Evolutionary conservation across 2,113 vertebrate species (phyloP), one percentile per base, ranked within the genome.

Genomic region (Lonchura striata): DNA sequence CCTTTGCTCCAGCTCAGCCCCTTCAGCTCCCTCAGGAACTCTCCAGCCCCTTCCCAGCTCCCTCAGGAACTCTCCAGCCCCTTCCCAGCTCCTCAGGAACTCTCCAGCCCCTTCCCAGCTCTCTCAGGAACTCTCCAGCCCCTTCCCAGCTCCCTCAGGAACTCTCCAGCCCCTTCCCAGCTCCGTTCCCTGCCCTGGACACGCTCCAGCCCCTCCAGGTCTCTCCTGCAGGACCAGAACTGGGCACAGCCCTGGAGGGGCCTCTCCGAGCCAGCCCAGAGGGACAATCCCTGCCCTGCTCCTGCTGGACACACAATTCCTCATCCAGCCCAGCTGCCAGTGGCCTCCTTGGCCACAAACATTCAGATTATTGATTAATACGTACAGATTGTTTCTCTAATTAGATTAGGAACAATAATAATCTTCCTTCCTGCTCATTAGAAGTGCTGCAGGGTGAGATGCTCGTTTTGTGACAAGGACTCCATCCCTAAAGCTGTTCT

Each of bases 301-400:
- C 60, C 77, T 81, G 68, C 77, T 88, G 86, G 5, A 44, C 52
- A 74, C 33, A 52, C 44, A 23, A 57, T 44, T 72, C 69, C 60
- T 44, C 3, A 37, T 0, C 53, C 68, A 88, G 61, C 1, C 28
- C 53, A 68, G 53, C 7, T 0, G 28, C 61, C 53, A 68, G 0
- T 0, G 0, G 16, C 28, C 19, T 52, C 18, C 19, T 7, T n/a
- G 46, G 24, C 39, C 39, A 41, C 39, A 66, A 68, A 72, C 10
- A 20, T 71, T 78, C 52, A 49, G 6, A 11, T 50, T 56, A 19
- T 84, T 75, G 25, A 53, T n/a, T 78, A 81, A 60, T 27, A 91
- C 56, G 56, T 35, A 81, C 31, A 75, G 35, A 31, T 25, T 15
- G 75, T 78, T 61, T 70, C 30, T 65, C 54, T 35, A 33, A 47